A percentile compares a stretch with the other conserved stretches of the same genome.
These are phyloP conservation scores for Vulpes ferrilata DNA, from an alignment of 2,113 vertebrate species.

Conservation along the genomic window DNA sequence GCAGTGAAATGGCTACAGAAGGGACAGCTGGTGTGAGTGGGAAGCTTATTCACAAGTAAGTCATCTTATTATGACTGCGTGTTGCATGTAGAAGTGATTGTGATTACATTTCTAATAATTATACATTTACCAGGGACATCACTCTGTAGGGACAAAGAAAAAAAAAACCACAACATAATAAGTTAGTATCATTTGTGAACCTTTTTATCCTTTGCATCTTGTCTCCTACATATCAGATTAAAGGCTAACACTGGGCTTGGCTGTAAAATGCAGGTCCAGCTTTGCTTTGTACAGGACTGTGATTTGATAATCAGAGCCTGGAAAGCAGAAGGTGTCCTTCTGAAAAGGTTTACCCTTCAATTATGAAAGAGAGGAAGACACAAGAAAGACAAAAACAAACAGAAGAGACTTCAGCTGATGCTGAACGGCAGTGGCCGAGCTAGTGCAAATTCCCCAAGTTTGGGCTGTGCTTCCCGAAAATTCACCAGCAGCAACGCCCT, in stretches of 20 bases:
- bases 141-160: neutral
- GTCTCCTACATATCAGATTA: neutral
- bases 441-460: constrained; percentile 19
- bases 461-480: constrained; percentile 31
- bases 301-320: neutral
- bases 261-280: neutral
- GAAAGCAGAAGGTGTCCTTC: constrained; percentile 39
- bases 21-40: neutral
- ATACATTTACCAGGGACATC: neutral
- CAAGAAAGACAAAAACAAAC: constrained; percentile 17
- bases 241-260: neutral
- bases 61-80: neutral
- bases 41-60: constrained; percentile 27
- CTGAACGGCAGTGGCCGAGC: fast-evolving
- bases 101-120: constrained; percentile 34
- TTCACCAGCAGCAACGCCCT: constrained; percentile 27
- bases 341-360: constrained; percentile 4
- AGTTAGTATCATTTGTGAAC: neutral
- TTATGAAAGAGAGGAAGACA: constrained; percentile 42
- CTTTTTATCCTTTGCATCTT: neutral
- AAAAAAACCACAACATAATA: neutral
- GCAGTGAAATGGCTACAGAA: constrained; percentile 23
- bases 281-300: neutral
- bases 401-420: neutral
- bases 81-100: constrained; percentile 27